Percentiles rank a stretch among this genome's conserved stretches.
phyloP scores from a whole-genome alignment of 2,888 invertebrate species.

The Mystacides longicornis region DNA sequence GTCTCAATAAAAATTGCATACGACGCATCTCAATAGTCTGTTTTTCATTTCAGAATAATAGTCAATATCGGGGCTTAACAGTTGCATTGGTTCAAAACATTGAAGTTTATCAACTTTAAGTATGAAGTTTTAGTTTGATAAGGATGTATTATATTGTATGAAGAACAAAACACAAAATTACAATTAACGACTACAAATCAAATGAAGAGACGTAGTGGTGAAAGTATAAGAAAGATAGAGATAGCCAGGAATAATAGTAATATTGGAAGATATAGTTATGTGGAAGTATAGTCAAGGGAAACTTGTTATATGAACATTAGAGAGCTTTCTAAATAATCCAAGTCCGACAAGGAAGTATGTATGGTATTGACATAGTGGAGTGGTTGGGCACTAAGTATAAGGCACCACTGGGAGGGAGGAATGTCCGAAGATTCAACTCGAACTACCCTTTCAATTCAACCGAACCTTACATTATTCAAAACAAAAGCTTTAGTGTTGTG shows the following conservation, averaged over 20 bases:
- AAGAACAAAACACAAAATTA: slow-evolving; percentile 19
- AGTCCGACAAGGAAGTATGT: slow-evolving; percentile 52
- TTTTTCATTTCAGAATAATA: no score
- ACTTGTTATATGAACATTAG: slow-evolving; percentile 54
- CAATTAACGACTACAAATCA: slow-evolving; percentile 22
- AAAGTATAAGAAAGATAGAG: neutral
- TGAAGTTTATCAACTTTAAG: no score
- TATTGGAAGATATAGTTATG: slow-evolving; percentile 31
- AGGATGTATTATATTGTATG: no score
- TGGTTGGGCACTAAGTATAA: slow-evolving; percentile 49
- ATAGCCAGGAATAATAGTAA: neutral
- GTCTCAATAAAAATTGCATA: no score
- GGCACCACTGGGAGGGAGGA: slow-evolving; percentile 30
- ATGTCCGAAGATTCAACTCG: neutral
- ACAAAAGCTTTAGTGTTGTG: no score
- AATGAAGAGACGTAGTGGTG: slow-evolving; percentile 11
- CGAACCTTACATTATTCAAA: no score
- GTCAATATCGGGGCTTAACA: no score
- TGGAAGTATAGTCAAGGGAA: no score
- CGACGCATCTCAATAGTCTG: no score
- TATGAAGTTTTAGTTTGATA: no score
- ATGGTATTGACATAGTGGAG: slow-evolving; percentile 54
- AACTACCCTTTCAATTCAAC: neutral
- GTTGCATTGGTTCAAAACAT: no score
- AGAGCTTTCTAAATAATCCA: slow-evolving; percentile 56